Evolutionary conservation across 1,140 invertebrate species (phyloP), one percentile per base, ranked within the genome.

Genomic region (Tetranychus cinnabarinus): DNA sequence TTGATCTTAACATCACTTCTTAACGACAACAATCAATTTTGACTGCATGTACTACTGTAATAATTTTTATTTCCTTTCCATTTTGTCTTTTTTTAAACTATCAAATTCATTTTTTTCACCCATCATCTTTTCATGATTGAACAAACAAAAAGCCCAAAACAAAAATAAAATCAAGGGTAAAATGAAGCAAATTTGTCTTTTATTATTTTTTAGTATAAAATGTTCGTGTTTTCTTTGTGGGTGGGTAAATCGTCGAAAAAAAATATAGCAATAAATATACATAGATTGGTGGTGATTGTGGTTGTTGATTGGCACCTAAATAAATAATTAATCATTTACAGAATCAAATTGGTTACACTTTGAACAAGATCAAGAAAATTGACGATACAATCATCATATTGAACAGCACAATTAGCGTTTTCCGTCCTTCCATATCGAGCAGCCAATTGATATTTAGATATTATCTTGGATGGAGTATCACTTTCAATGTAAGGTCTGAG

Each of bases 361-460:
- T 68, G 63, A 2, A 67, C 54, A 7, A 70, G 52, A 42, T 70
- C 68, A 36, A 70, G 61, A 7, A 69, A 58, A 37, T 67, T 70
- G 1, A 70, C 33, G 48, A 70, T 65, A 61, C 69, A 70, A 12
- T 64, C 69, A 39, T 68, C 68, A 48, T 69, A 70, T 58, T 70
- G 69, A 1, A 47, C 55, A 2, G 61, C 67, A 52, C 69, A 70
- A 56, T 70, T 69, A 7, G 69, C 67, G 54, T 68, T 66, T 8
- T 65, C 65, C 15, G 59, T 56, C n/a, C 67, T 59, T 10, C 69
- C 69, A 56, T 70, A 70, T 10, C 69, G 37, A 23, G 69, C 69
- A 2, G 69, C 69, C 39, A 69, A 57, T 61, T 70, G 69, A 55
- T 70, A 70, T 48, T 70, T 69, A 10, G 68, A 69, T 2, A 70